These are phyloP conservation scores for Pantherophis guttatus DNA, from an alignment of 2,113 vertebrate genomes.

Conservation along the genomic window DNA sequence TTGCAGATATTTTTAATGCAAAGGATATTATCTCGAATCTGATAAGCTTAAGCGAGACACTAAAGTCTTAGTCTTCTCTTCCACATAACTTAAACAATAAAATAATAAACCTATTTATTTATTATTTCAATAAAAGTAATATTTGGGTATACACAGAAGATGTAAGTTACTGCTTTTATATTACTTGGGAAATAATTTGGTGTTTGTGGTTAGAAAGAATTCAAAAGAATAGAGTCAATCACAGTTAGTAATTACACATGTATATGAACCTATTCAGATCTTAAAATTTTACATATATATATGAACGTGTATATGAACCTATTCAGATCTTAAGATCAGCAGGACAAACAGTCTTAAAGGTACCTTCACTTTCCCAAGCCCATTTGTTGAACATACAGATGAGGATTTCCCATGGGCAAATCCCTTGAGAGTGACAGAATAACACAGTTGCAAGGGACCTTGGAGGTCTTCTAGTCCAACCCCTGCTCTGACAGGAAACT, in stretches of 20 bases:
- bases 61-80: conserved; percentile 7
- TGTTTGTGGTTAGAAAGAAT: not conserved
- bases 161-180: not conserved
- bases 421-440: not conserved
- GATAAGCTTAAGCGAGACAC: conserved; percentile 47
- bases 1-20: conserved; percentile 39
- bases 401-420: not conserved
- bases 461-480: too few species aligned
- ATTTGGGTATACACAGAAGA: not conserved
- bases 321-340: not conserved
- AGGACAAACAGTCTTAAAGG: not conserved
- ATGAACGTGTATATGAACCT: not conserved
- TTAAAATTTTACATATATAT: too few species aligned
- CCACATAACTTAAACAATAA: not conserved
- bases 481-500: too few species aligned
- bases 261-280: not conserved
- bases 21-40: conserved; percentile 52
- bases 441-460: too few species aligned
- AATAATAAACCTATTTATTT: not conserved
- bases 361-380: not conserved
- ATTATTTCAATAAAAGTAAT: not conserved
- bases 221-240: not conserved
- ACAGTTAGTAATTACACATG: not conserved
- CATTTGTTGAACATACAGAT: not conserved
- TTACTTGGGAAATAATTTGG: not conserved